A percentile compares a stretch with the other conserved stretches of the same genome.
Evolutionary conservation across 2,797 vertebrate species (phyloP).

Genomic region (Lagodon rhomboides): DNA sequence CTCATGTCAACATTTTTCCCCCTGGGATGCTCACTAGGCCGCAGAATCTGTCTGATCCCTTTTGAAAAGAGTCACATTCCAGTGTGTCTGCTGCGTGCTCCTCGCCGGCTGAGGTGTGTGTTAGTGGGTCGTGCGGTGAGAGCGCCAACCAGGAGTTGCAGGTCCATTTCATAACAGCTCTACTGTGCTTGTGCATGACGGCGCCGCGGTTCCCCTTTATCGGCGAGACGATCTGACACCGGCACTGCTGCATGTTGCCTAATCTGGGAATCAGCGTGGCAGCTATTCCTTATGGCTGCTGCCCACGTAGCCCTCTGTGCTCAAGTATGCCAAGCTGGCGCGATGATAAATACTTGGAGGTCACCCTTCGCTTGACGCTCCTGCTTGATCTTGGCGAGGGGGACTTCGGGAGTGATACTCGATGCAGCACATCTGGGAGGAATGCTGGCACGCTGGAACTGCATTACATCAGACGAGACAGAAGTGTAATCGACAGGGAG

Average conservation of each 20-base stretch:
- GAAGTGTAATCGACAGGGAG: constrained; percentile 30
- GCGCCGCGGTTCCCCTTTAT: constrained; percentile 70
- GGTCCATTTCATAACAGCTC: constrained; percentile 73
- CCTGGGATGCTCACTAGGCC: not conserved
- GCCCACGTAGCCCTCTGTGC: constrained; percentile 3
- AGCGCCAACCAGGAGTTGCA: constrained; percentile 45
- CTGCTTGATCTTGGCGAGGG: constrained; percentile 23
- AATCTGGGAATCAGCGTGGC: constrained; percentile 66
- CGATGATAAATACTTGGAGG: constrained; percentile 46
- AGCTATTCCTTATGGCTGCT: constrained; percentile 18
- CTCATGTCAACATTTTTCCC: not conserved
- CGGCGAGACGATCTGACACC: constrained; percentile 71
- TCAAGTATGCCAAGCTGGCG: constrained; percentile 6
- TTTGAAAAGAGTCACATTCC: constrained; percentile 48
- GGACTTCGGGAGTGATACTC: constrained; percentile 51
- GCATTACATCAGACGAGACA: constrained; percentile 63
- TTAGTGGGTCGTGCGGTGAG: constrained; percentile 41
- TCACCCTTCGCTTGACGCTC: constrained; percentile 24
- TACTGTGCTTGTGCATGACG: constrained; percentile 64
- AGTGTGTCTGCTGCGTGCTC: constrained; percentile 28
- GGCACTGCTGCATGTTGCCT: constrained; percentile 50
- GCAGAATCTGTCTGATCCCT: constrained; percentile 28
- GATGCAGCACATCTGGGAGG: constrained; percentile 61
- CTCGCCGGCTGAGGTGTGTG: constrained; percentile 39
- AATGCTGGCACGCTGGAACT: constrained; percentile 39